phyloP scores from a whole-genome alignment of 1,140 invertebrate species.

The Apis cerana region DNA sequence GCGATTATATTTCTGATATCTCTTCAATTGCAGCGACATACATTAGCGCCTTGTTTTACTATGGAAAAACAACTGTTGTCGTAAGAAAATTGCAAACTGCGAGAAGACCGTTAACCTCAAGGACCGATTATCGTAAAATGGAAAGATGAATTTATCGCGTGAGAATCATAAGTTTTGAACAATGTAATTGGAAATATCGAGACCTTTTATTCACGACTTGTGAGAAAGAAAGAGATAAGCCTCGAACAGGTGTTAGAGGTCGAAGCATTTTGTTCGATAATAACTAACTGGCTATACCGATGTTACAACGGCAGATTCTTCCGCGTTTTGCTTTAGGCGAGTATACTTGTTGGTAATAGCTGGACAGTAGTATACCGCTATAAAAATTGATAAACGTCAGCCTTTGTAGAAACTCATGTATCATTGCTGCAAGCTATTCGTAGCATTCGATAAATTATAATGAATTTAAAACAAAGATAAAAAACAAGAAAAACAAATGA shows the following conservation, averaged over 20 bases:
- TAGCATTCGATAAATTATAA: conserved; percentile 3
- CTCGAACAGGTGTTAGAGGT: conserved; percentile 47
- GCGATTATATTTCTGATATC: too few species aligned
- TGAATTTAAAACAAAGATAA: neutral
- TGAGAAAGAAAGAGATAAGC: neutral
- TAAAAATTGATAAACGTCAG: conserved; percentile 38
- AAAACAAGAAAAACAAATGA: too few species aligned
- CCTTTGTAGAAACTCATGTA: conserved; percentile 36
- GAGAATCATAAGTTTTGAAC: neutral
- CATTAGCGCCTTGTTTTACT: neutral
- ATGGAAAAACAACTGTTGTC: conserved; percentile 19
- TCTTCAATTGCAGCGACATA: neutral
- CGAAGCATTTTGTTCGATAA: conserved; percentile 45
- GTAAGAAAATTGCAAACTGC: conserved; percentile 29
- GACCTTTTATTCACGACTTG: neutral
- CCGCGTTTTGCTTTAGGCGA: conserved; percentile 29
- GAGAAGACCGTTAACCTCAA: conserved; percentile 41
- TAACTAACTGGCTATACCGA: conserved; percentile 4
- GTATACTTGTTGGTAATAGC: conserved; percentile 5
- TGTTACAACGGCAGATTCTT: conserved; percentile 38
- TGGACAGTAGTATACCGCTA: conserved; percentile 28
- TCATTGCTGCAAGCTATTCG: conserved; percentile 1
- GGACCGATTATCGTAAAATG: neutral
- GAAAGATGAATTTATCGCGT: neutral
- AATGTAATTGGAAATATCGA: neutral